Conservation (phyloP, 2,888 invertebrate species). For the Iselma pallidipennis region DNA sequence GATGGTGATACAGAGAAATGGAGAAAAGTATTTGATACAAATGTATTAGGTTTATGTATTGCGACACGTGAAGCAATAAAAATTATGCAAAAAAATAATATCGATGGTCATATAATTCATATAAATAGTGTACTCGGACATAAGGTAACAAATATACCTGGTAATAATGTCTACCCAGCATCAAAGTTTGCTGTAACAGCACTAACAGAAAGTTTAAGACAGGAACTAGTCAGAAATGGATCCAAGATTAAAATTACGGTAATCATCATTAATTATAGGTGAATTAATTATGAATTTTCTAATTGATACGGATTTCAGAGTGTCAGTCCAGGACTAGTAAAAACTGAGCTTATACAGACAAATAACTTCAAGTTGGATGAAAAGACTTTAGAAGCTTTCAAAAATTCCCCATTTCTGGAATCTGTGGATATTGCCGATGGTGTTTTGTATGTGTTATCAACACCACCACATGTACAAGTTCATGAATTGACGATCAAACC, state of each 20-base stretch:
- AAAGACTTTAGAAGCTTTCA: neutral
- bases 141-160: constrained; percentile 1
- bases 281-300: no score
- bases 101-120: constrained; percentile 37
- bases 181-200: constrained; percentile 20
- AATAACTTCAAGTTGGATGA: no score
- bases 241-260: constrained; percentile 18
- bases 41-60: constrained; percentile 7
- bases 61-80: constrained; percentile 35
- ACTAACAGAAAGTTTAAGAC: constrained; percentile 11
- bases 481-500: neutral
- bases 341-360: constrained; percentile 29
- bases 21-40: neutral
- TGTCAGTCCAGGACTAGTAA: constrained; percentile 36
- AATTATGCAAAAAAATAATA: constrained; percentile 33
- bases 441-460: constrained; percentile 34
- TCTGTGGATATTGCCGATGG: constrained; percentile 38
- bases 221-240: constrained; percentile 1
- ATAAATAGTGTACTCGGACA: constrained; percentile 31
- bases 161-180: constrained; percentile 12
- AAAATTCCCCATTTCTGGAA: constrained; percentile 23
- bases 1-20: neutral
- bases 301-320: constrained; percentile 31
- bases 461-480: constrained; percentile 38
- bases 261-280: no score